A percentile compares a stretch with the other conserved stretches of the same genome.
These are phyloP conservation scores for Campopleginae sp. DNA, from an alignment of 2,888 invertebrate genomes.

Conservation along the genomic window DNA sequence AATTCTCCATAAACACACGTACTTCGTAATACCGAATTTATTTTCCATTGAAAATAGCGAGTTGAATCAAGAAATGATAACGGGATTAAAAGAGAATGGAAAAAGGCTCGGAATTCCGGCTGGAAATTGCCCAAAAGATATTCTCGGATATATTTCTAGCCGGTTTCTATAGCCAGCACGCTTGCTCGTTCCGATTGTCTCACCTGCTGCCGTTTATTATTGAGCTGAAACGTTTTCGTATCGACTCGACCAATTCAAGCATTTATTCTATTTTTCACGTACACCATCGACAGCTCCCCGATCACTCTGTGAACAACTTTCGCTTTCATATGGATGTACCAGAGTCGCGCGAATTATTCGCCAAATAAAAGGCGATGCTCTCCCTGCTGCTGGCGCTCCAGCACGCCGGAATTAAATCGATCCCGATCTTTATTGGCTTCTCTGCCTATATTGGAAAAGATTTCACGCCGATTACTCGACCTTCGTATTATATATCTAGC, in stretches of 20 bases:
- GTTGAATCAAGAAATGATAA: not conserved
- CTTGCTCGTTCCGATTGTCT: not conserved
- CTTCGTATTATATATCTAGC: conserved; percentile 17
- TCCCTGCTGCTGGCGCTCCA: no score
- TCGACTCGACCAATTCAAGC: conserved; percentile 56
- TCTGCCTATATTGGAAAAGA: conserved; percentile 65
- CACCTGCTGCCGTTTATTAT: conserved; percentile 54
- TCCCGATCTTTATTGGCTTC: conserved; percentile 63
- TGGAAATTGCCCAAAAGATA: not conserved
- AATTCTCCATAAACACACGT: conserved; percentile 59
- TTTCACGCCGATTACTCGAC: conserved; percentile 67
- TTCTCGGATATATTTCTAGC: not conserved
- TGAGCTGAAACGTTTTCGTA: conserved; percentile 64
- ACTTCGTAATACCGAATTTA: not conserved
- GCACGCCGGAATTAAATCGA: conserved; percentile 59
- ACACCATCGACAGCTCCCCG: not conserved
- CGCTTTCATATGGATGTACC: not conserved
- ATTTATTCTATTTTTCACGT: conserved; percentile 63
- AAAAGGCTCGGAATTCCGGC: not conserved
- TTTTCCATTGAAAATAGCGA: not conserved
- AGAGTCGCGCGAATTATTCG: conserved; percentile 52
- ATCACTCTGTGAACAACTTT: conserved; percentile 50
- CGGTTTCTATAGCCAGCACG: no score
- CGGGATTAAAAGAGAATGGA: not conserved
- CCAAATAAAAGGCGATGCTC: conserved; percentile 64